Evolutionary conservation across 2,888 invertebrate genomes (phyloP).

Genomic region (Seira ritae): DNA sequence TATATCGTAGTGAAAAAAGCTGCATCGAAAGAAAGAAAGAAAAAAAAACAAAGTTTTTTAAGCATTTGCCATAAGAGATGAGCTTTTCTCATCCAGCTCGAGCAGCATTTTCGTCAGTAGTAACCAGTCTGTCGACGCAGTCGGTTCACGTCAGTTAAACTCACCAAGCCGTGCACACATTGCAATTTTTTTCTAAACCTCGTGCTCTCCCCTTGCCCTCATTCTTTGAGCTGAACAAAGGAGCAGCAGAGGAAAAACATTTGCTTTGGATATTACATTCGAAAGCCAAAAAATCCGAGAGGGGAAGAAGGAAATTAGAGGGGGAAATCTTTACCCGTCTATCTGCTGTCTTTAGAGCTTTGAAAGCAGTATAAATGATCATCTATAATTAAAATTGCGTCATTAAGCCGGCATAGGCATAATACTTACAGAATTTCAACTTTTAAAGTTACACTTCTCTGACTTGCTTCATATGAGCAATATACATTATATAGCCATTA

Average conservation of each 20-base stretch:
- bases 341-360: too few relatives aligned
- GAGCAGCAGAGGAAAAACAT: background rate
- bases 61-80: conserved; percentile 36
- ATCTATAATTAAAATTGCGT: background rate
- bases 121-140: conserved; percentile 57
- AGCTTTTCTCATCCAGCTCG: conserved; percentile 58
- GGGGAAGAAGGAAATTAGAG: background rate
- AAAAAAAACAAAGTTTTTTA: conserved; percentile 1
- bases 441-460: too few relatives aligned
- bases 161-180: conserved; percentile 51
- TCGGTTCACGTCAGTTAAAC: conserved; percentile 59
- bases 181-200: conserved; percentile 42
- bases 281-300: background rate
- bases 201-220: conserved; percentile 40
- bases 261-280: background rate
- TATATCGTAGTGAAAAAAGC: background rate
- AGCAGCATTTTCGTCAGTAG: conserved; percentile 56
- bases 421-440: background rate
- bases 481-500: too few relatives aligned
- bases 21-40: background rate
- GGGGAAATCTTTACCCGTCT: background rate
- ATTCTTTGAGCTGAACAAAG: background rate
- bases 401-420: background rate
- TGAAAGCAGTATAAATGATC: background rate
- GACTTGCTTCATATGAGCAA: too few relatives aligned